Percentiles rank a stretch among this genome's conserved stretches.
Evolutionary conservation across 2,113 vertebrate genomes (phyloP).

Genomic region (Gopherus evgoodei): DNA sequence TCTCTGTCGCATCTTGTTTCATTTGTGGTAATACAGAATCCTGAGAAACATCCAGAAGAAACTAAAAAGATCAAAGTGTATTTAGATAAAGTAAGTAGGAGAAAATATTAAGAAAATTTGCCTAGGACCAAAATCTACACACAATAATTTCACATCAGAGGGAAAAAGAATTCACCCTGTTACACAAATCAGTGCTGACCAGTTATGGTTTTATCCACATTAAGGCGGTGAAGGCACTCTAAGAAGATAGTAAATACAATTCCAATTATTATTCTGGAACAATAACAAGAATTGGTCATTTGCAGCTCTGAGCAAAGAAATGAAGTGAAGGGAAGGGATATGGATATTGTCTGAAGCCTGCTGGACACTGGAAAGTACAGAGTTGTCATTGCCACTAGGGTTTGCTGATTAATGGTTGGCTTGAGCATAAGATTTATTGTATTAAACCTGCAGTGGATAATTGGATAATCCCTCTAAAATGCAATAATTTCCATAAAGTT

Average conservation of each 20-base stretch:
- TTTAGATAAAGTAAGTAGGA: not conserved
- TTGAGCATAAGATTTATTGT: constrained; percentile 56
- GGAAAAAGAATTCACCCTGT: not conserved
- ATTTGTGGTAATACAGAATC: not conserved
- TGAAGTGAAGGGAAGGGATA: constrained; percentile 4
- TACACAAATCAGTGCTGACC: not conserved
- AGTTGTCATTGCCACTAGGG: not conserved
- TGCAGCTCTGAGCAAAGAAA: constrained; percentile 18
- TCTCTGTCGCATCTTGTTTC: not conserved
- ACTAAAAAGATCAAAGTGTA: not conserved
- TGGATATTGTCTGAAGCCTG: constrained; percentile 23
- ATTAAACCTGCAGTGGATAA: constrained; percentile 62
- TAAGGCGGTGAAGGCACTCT: not conserved
- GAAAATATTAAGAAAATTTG: not conserved
- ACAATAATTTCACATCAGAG: not conserved
- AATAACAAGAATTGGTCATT: constrained; percentile 49
- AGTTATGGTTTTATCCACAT: constrained; percentile 5
- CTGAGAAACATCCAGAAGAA: not conserved
- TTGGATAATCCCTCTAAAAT: constrained; percentile 72
- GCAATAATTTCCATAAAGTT: constrained; percentile 66
- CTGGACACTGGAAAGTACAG: constrained; percentile 25
- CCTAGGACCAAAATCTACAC: not conserved
- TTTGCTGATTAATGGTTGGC: constrained; percentile 62
- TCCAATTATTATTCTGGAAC: not conserved
- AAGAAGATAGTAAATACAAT: not conserved